phyloP scores from a whole-genome alignment of 2,797 vertebrate species.

The Lepus townsendii region DNA sequence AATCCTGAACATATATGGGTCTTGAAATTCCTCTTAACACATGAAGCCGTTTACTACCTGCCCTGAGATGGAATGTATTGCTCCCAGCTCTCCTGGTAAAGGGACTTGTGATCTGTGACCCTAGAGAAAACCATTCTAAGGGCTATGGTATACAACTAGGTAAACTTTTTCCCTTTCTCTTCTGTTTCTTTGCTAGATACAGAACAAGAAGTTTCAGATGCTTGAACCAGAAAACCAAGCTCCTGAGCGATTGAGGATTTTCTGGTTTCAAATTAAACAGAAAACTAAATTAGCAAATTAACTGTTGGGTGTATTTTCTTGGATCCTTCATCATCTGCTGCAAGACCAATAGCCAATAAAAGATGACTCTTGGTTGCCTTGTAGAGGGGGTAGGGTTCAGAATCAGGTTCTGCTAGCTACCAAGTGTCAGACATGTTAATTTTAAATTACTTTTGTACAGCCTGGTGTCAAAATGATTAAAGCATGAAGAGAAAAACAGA shows the following conservation, averaged over 20 bases:
- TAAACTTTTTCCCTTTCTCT: slow-evolving; percentile 72
- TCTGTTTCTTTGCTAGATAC: slow-evolving; percentile 64
- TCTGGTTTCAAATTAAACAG: slow-evolving; percentile 96
- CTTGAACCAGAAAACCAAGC: slow-evolving; percentile 81
- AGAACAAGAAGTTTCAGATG: slow-evolving; percentile 70
- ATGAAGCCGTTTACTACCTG: slow-evolving; percentile 39
- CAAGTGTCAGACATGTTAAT: slow-evolving; percentile 97
- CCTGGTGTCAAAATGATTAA: slow-evolving; percentile 96
- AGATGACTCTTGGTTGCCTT: slow-evolving; percentile 75
- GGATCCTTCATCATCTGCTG: slow-evolving; percentile 92
- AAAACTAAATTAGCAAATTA: slow-evolving; percentile 96
- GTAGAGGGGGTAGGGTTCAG: slow-evolving; percentile 87
- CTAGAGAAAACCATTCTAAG: slow-evolving; percentile 4
- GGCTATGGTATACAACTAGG: background rate
- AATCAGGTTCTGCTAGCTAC: slow-evolving; percentile 86
- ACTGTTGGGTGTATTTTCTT: slow-evolving; percentile 94
- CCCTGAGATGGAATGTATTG: slow-evolving; percentile 9
- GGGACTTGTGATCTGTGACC: slow-evolving; percentile 15
- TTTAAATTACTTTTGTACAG: slow-evolving; percentile 96
- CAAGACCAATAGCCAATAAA: slow-evolving; percentile 89
- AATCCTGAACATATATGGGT: slow-evolving; percentile 50
- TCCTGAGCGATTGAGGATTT: slow-evolving; percentile 92
- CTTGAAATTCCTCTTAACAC: slow-evolving; percentile 45
- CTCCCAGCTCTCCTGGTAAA: slow-evolving; percentile 39
- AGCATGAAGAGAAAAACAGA: slow-evolving; percentile 91